Base-by-base conservation (phyloP, 2,888 invertebrate genomes). In the Leptopilina myrica region DNA sequence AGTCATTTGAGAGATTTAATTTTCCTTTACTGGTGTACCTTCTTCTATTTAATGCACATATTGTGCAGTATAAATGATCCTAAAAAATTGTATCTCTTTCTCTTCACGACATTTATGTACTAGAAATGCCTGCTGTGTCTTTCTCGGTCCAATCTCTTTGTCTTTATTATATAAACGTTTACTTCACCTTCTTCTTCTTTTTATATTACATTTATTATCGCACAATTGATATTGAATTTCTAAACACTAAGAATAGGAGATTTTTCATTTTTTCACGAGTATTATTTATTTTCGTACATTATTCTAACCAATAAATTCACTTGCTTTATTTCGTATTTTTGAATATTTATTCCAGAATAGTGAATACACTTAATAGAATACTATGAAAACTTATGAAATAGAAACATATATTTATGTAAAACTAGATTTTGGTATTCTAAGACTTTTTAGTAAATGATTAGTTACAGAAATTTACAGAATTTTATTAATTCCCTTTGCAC, bases 1-100 rank as follows among this genome's bases (percentile, higher is more conserved):
- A 91, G 91, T 89, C 26, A 49, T 69, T 56, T 79, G 73, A 5
- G 46, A 33, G 8, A 75, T 53, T 53, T n/a, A 9, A 14, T 59
- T 26, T 15, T 46, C 5, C 11, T 75, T n/a, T 40, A 79, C 78
- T 80, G 77, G 65, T 76, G 76, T 77, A 78, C 64, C 78, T 73
- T 78, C 76, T 12, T 78, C 77, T 78, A 33, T 33, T 9, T 64
- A n/a, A 33, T 26, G 33, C 3, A 56, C 26, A 73, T 53, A 53
- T 53, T 56, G 46, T 46, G 11, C 43, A 11, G 15, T 43, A 15
- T 15, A 43, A 66, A 66, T 9, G 14, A 14, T 14, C 33, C 64
- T 4, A 49, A 9, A 9, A 62, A 77, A 64, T 81, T 80, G 20
- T 81, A 56, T 79, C 43, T 78, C 77, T 76, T 46, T 78, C n/a